Base-by-base conservation (phyloP, 1,140 invertebrate species). In the Atta texana region DNA sequence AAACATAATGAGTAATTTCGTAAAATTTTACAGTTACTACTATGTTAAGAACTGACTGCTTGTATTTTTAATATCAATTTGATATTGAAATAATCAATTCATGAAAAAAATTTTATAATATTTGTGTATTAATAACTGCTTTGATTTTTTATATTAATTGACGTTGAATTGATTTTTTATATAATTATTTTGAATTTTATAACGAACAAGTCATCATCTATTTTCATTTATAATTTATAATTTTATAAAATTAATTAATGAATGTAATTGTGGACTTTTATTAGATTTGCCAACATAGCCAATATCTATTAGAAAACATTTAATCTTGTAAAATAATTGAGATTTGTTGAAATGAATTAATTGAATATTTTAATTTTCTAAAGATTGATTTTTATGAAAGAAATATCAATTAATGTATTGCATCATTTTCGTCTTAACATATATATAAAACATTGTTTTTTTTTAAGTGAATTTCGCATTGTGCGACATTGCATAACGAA, bases 161-260 rank as follows among this genome's bases (percentile, higher is more conserved):
- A 10, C 8, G 2, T 44, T 44, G 39, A 8, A 44, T 44, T 10
- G 10, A 44, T 44, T 69, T 49, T 49, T 49, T 49, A 24, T 10
- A 69, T 7, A 66, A 66, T 66, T 24, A 24, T 69, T 8, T 68
- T 1, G 14, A n/a, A 68, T 21, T 68, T 68, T 68, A 68, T 44
- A 68, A 44, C 14, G 49, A 49, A 18, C n/a, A 51, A 71, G 21
- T 51, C 24, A 28, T 69, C 7, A 8, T 69, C 10, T 49, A 16
- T 21, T 49, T 39, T 51, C 12, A 24, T 21, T 49, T 39, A 24
- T 53, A 4, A 55, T 57, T 10, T 57, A 5, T 21, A 57, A 51
- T 69, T 49, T 69, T 69, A 69, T 69, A 24, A 51, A 69, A 18
- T 24, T 10, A 69, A 21, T 69, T 8, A 18, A 21, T 18, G 2